Base-by-base conservation (phyloP, 2,888 invertebrate genomes). In the Coecobrya sp. region DNA sequence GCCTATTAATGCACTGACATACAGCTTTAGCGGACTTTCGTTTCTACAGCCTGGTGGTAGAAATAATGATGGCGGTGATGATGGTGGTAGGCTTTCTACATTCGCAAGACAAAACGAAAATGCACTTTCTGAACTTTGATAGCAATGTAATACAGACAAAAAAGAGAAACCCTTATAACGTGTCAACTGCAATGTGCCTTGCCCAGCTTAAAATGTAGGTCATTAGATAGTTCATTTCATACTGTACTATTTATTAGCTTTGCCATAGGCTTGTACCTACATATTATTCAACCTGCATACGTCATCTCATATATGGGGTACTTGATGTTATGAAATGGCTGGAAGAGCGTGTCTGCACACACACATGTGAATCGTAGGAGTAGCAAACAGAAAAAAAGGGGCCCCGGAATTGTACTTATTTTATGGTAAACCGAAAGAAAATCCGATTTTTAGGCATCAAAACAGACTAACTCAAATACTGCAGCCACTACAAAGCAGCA, bases 111-210 rank as follows among this genome's bases (percentile, higher is more conserved):
- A 82, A 59, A 81, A 36, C 70, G 52, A 70, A 70, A 85, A 73
- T 84, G 89, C 84, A 85, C 62, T 85, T 70, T 19, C 25, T 89
- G 89, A 89, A 89, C 89, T 89, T 76, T 89, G 89, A 42, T 89
- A 85, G 22, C 73, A 19, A 42, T 59, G 55, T 16, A 55, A 70
- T 62, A 76, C 25, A 70, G 70, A 79, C 52, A 11, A 16, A 10
- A 30, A 42, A 81, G 79, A 59, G 30, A 49, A 30, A 22, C 1
- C n/a, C 84, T 52, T 27, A 68, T 73, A 91, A 86, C 91, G 91
- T 91, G 91, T 91, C 91, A 91, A 87, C 86, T 86, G 82, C 86
- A 86, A 91, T 82, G 81, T 86, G 86, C 81, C 86, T 59, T 68
- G 42, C 70, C 70, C 76, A 45, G 19, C 85, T 79, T 76, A 70